Conservation (phyloP, 2,797 vertebrate genomes). For the Ptychadena robeensis region DNA sequence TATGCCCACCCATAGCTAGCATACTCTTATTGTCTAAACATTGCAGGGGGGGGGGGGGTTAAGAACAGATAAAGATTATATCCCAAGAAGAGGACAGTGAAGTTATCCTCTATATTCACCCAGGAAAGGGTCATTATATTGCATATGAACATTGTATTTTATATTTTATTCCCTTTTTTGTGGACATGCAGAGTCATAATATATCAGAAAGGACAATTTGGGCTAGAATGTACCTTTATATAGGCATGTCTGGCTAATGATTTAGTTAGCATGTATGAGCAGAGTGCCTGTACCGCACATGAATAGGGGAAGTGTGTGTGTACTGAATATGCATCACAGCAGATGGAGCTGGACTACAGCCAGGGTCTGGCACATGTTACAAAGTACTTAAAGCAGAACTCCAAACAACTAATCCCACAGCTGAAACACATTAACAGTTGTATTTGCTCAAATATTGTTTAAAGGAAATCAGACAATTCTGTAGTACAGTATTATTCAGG, state of each 20-base stretch:
- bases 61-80: too few species aligned
- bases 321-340: slow-evolving; percentile 18
- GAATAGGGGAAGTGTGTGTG: background rate
- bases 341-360: slow-evolving; percentile 36
- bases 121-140: too few species aligned
- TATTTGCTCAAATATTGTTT: too few species aligned
- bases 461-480: too few species aligned
- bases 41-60: too few species aligned
- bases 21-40: too few species aligned
- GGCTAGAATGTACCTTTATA: background rate
- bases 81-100: too few species aligned
- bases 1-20: too few species aligned
- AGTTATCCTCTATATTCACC: too few species aligned
- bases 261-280: background rate
- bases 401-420: background rate
- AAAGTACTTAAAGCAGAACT: slow-evolving; percentile 29
- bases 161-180: background rate
- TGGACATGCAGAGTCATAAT: background rate
- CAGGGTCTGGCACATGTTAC: slow-evolving; percentile 32
- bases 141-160: too few species aligned
- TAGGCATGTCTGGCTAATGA: background rate
- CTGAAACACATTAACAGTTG: background rate
- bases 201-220: background rate
- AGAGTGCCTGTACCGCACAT: background rate
- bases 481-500: too few species aligned